A percentile compares a stretch with the other conserved stretches of the same genome.
These are phyloP conservation scores for Albula glossodonta DNA, from an alignment of 2,113 vertebrate genomes.

Conservation along the genomic window DNA sequence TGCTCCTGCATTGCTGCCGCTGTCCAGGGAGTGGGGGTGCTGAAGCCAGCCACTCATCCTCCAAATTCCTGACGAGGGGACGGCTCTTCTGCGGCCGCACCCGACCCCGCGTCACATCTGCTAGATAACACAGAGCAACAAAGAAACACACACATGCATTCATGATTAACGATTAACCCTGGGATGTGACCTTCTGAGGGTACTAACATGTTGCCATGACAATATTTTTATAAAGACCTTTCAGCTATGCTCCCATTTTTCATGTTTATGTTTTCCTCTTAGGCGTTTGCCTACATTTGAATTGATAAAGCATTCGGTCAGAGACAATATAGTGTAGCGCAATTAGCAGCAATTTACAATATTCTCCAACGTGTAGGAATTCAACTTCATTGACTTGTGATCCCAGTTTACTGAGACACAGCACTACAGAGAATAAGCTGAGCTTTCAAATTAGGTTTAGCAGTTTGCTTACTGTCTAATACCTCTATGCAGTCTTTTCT, in stretches of 20 bases:
- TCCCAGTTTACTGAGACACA: neutral
- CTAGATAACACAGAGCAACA: neutral
- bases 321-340: neutral
- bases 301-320: neutral
- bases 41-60: no score
- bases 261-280: neutral
- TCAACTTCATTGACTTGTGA: neutral
- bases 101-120: no score
- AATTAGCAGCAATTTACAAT: neutral
- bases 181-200: neutral
- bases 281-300: neutral
- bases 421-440: neutral
- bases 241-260: neutral
- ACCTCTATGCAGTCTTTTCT: neutral
- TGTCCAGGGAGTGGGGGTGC: no score
- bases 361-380: neutral
- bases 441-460: neutral
- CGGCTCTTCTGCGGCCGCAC: no score
- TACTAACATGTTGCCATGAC: neutral
- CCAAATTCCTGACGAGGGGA: no score
- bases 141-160: neutral
- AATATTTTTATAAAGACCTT: neutral
- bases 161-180: neutral
- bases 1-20: no score
- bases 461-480: neutral